These are phyloP conservation scores for Drosophila paulistorum DNA, from an alignment of 1,140 invertebrate genomes.

Conservation along the genomic window DNA sequence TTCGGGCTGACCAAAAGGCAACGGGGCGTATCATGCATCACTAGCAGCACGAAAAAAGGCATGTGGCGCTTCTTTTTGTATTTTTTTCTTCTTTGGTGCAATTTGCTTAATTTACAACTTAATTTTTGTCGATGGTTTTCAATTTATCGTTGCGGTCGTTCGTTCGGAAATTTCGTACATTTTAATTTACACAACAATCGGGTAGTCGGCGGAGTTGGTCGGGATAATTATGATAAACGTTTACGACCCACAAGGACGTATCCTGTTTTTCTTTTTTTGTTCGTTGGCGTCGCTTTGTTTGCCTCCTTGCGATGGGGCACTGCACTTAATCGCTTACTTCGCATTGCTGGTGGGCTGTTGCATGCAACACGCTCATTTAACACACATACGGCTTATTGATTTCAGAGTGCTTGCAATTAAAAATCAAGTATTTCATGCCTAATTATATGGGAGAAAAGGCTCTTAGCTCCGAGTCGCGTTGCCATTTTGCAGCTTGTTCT, in stretches of 20 bases:
- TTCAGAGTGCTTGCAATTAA: slow-evolving; percentile 18
- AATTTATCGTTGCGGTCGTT: slow-evolving; percentile 17
- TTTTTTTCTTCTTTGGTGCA: background rate
- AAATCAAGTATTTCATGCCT: slow-evolving; percentile 25
- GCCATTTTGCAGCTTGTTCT: background rate
- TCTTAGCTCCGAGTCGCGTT: background rate
- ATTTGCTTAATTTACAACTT: slow-evolving; percentile 32
- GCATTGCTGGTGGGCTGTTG: background rate
- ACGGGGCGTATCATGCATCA: slow-evolving; percentile 8
- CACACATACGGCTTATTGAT: slow-evolving; percentile 25
- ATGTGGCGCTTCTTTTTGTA: slow-evolving; percentile 14
- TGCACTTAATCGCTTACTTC: slow-evolving; percentile 21
- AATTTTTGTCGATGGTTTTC: slow-evolving; percentile 20
- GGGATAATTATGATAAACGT: slow-evolving; percentile 20
- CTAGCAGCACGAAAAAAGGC: background rate
- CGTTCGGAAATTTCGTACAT: slow-evolving; percentile 23
- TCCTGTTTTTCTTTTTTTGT: background rate
- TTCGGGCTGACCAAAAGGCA: background rate
- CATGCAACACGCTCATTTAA: slow-evolving; percentile 23
- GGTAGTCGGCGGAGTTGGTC: background rate
- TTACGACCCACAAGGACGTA: slow-evolving; percentile 7
- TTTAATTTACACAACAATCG: slow-evolving; percentile 15
- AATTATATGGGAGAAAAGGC: slow-evolving; percentile 5
- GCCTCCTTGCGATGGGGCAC: no score
- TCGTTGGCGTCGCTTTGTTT: no score